A percentile compares a stretch with the other conserved stretches of the same genome.
Conservation (phyloP, 2,888 invertebrate genomes). For the Ennomos fuscantarius region DNA sequence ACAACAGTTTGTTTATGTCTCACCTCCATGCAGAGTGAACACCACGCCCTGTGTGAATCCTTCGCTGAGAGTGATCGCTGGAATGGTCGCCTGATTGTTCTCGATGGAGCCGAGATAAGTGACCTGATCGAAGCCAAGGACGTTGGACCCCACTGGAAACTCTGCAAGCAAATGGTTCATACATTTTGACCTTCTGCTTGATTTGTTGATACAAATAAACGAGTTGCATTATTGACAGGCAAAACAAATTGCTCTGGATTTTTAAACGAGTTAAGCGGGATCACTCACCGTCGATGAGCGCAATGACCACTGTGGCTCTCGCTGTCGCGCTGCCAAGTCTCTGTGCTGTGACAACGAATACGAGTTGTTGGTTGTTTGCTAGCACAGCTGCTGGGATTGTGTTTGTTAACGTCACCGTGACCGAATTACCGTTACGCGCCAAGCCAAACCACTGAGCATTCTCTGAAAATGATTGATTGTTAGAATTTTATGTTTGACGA, state of each 20-base stretch:
- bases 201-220: too few relatives aligned
- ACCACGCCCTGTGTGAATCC: constrained; percentile 43
- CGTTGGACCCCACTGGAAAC: constrained; percentile 6
- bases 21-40: constrained; percentile 49
- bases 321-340: constrained; percentile 37
- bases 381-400: constrained; percentile 43
- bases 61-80: constrained; percentile 42
- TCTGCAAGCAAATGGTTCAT: not conserved
- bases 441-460: constrained; percentile 36
- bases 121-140: constrained; percentile 41
- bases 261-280: too few relatives aligned
- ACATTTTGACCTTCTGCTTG: too few relatives aligned
- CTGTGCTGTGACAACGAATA: constrained; percentile 35
- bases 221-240: too few relatives aligned
- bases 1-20: not conserved
- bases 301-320: constrained; percentile 42
- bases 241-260: too few relatives aligned
- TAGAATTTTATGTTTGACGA: constrained; percentile 4
- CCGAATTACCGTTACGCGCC: constrained; percentile 29
- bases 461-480: constrained; percentile 10
- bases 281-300: constrained; percentile 32
- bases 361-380: constrained; percentile 43
- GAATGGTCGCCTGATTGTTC: constrained; percentile 28
- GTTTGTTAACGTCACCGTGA: constrained; percentile 27
- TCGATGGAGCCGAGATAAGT: constrained; percentile 44